A percentile compares a stretch with the other conserved stretches of the same genome.
These are phyloP conservation scores for Xanthorhoe spadicearia DNA, from an alignment of 2,888 invertebrate genomes.

Conservation along the genomic window DNA sequence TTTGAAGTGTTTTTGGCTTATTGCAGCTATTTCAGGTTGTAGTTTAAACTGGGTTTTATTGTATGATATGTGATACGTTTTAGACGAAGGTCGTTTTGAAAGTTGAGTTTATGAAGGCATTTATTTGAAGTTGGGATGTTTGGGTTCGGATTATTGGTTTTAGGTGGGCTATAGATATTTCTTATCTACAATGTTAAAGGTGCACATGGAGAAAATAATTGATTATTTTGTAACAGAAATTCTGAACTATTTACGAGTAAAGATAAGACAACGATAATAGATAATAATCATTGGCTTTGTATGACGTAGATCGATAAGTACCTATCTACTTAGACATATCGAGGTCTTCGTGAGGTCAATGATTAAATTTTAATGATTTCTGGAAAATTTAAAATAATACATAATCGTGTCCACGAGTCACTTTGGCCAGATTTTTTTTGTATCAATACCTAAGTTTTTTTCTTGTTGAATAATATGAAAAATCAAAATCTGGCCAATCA, in stretches of 20 bases:
- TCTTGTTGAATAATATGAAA: background rate
- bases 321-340: background rate
- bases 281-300: background rate
- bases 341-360: too few species aligned
- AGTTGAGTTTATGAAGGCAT: slow-evolving; percentile 25
- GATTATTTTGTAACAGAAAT: background rate
- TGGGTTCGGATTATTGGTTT: slow-evolving; percentile 12
- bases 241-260: background rate
- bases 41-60: slow-evolving; percentile 40
- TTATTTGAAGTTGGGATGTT: slow-evolving; percentile 20
- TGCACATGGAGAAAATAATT: background rate
- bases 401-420: too few species aligned
- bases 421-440: too few species aligned
- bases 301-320: too few species aligned
- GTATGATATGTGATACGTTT: slow-evolving; percentile 36
- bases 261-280: background rate
- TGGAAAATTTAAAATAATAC: too few species aligned
- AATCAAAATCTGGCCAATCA: slow-evolving; percentile 10
- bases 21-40: slow-evolving; percentile 48
- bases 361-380: too few species aligned
- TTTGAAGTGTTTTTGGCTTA: slow-evolving; percentile 48
- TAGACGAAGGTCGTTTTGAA: slow-evolving; percentile 27
- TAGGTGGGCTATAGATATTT: slow-evolving; percentile 9
- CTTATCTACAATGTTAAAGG: background rate
- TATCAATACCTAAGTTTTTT: too few species aligned